A percentile compares a stretch with the other conserved stretches of the same genome.
Conservation (phyloP, 1,140 invertebrate genomes). For the Ridgeia piscesae region DNA sequence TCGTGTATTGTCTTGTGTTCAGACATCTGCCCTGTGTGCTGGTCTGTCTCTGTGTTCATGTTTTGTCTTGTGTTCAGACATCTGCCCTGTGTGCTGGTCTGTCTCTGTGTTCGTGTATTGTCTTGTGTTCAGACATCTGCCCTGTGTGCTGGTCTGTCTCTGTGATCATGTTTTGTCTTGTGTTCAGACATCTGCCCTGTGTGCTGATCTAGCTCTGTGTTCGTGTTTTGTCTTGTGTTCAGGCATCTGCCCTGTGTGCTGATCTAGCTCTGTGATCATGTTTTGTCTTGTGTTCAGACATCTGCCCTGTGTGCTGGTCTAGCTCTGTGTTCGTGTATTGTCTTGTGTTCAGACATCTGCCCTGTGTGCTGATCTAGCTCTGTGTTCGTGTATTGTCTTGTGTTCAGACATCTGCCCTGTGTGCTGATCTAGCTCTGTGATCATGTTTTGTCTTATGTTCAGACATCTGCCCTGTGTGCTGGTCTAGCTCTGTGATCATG, state of each 20-base stretch:
- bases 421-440: background rate
- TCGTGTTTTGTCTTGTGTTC: background rate
- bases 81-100: background rate
- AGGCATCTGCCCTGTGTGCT: background rate
- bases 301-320: slow-evolving; percentile 66
- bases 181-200: background rate
- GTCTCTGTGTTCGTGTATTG: background rate
- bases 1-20: background rate
- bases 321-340: no score
- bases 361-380: background rate
- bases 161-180: background rate
- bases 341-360: no score
- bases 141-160: background rate
- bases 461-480: background rate
- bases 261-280: background rate
- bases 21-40: background rate
- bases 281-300: slow-evolving; percentile 30
- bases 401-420: background rate
- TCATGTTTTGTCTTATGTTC: background rate
- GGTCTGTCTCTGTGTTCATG: background rate
- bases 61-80: background rate
- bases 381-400: background rate
- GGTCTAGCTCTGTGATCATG: background rate
- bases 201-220: background rate
- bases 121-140: background rate